Percentiles rank a stretch among this genome's conserved stretches.
Evolutionary conservation across 2,797 vertebrate species (phyloP).

Genomic region (Enoplosus armatus): DNA sequence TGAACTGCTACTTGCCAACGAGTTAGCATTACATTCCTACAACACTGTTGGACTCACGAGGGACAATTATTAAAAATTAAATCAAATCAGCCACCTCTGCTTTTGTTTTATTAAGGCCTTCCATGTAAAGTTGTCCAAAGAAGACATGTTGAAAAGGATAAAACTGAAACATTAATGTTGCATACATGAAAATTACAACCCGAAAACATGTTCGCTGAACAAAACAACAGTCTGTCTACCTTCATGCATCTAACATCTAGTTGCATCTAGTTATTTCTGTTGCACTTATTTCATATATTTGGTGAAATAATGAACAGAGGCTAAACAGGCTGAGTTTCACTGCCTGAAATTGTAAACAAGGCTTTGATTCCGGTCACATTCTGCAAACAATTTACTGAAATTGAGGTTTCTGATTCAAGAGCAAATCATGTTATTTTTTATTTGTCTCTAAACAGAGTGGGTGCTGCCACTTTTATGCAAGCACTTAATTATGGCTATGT

Average conservation of each 20-base stretch:
- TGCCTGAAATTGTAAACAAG: constrained; percentile 22
- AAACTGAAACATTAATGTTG: neutral
- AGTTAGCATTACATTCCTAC: no score
- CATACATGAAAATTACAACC: neutral
- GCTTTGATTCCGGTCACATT: constrained; percentile 34
- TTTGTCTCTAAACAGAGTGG: constrained; percentile 35
- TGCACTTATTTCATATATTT: constrained; percentile 5
- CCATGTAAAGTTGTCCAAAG: constrained; percentile 14
- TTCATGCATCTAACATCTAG: no score
- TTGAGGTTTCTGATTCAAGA: constrained; percentile 33
- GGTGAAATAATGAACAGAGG: constrained; percentile 19
- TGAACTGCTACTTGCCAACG: no score
- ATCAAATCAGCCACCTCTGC: neutral
- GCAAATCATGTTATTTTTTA: constrained; percentile 13
- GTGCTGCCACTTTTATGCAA: constrained; percentile 31
- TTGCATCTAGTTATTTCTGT: constrained; percentile 11
- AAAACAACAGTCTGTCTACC: neutral
- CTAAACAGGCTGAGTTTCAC: constrained; percentile 9
- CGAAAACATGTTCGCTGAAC: neutral
- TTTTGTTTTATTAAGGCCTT: neutral
- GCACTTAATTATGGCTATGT: constrained; percentile 57
- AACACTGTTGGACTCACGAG: no score
- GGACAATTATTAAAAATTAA: no score
- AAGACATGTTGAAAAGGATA: neutral
- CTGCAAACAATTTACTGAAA: constrained; percentile 31